Conservation (phyloP, 1,140 invertebrate species). For the Phymastichus coffea region DNA sequence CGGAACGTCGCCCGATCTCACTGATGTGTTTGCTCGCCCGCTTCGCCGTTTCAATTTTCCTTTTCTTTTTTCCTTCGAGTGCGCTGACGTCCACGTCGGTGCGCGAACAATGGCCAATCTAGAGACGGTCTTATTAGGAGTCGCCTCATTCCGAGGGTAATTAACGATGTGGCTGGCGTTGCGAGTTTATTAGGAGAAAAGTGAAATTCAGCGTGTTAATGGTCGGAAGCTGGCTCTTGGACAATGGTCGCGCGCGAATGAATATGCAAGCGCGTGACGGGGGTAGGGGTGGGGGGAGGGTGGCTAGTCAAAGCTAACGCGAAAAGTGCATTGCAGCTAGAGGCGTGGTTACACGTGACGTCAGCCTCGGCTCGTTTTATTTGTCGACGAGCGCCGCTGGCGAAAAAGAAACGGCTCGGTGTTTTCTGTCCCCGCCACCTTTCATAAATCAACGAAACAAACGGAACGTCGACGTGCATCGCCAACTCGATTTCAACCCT, state of each 20-base stretch:
- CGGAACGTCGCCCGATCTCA: conserved; percentile 33
- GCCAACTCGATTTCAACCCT: conserved; percentile 39
- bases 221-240: conserved; percentile 35
- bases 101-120: too few species aligned
- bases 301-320: conserved; percentile 2
- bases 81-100: too few species aligned
- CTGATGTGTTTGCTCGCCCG: too few species aligned
- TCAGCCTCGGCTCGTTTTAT: conserved; percentile 47
- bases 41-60: too few species aligned
- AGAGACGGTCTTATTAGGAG: too few species aligned
- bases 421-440: conserved; percentile 50
- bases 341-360: conserved; percentile 50
- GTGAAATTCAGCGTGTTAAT: conserved; percentile 33
- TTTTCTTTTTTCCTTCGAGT: too few species aligned
- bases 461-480: conserved; percentile 48
- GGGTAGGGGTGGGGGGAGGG: conserved; percentile 44
- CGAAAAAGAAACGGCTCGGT: conserved; percentile 32
- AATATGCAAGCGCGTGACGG: conserved; percentile 48
- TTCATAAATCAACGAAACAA: conserved; percentile 56
- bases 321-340: background rate
- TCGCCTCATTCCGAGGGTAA: too few species aligned
- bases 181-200: background rate
- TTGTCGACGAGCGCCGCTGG: conserved; percentile 35
- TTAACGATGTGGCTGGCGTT: background rate
- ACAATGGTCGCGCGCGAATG: conserved; percentile 30